A percentile compares a stretch with the other conserved stretches of the same genome.
phyloP scores from a whole-genome alignment of 2,888 invertebrate species.

The Aphrophora alni region DNA sequence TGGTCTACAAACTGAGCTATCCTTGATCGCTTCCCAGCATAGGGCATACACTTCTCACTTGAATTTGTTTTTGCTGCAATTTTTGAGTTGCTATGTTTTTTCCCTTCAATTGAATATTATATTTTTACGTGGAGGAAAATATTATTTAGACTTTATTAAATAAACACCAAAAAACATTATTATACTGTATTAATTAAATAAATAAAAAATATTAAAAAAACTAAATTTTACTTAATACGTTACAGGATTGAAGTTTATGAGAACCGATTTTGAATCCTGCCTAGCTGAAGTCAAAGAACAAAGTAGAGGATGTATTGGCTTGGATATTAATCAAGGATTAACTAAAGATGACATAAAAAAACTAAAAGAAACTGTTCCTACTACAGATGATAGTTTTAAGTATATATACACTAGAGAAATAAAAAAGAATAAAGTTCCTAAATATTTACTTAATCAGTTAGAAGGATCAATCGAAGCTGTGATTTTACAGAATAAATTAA shows the following conservation, averaged over 20 bases:
- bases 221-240: not conserved
- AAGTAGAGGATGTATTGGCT: slow-evolving; percentile 30
- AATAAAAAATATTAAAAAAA: too few relatives aligned
- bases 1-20: too few relatives aligned
- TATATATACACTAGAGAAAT: slow-evolving; percentile 64
- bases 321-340: not conserved
- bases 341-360: not conserved
- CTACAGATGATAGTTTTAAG: slow-evolving; percentile 71
- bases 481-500: slow-evolving; percentile 53
- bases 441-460: slow-evolving; percentile 62
- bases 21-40: too few relatives aligned
- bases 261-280: slow-evolving; percentile 57
- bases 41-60: too few relatives aligned
- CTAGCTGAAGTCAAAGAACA: slow-evolving; percentile 57
- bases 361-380: slow-evolving; percentile 52
- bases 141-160: too few relatives aligned
- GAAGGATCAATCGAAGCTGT: slow-evolving; percentile 57
- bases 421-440: slow-evolving; percentile 53
- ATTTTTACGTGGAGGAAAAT: too few relatives aligned
- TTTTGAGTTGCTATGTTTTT: too few relatives aligned
- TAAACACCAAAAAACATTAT: too few relatives aligned
- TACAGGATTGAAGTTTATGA: slow-evolving; percentile 44
- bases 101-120: too few relatives aligned
- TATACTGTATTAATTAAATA: too few relatives aligned
- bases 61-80: too few relatives aligned